Evolutionary conservation across 2,888 invertebrate genomes (phyloP).

Genomic region (Phengaris arion): DNA sequence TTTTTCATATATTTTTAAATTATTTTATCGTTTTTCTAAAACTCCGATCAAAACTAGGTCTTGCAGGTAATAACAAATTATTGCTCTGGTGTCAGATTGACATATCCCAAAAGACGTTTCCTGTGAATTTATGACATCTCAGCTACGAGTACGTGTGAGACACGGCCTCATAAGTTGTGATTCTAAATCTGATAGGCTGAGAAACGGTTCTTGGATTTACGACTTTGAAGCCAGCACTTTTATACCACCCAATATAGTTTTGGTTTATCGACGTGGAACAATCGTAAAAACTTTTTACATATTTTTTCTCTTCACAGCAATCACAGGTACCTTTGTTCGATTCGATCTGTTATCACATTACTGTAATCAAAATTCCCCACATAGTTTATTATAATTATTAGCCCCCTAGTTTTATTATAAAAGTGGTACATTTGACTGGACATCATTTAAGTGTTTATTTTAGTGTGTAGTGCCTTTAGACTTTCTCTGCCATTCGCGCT

Average conservation of each 20-base stretch:
- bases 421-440: too few relatives aligned
- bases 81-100: background rate
- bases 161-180: constrained; percentile 8
- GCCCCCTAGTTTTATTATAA: too few relatives aligned
- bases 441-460: too few relatives aligned
- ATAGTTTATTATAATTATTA: too few relatives aligned
- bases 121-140: background rate
- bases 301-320: constrained; percentile 15
- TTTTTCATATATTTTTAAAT: too few relatives aligned
- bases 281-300: constrained; percentile 23
- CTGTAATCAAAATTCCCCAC: too few relatives aligned
- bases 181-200: constrained; percentile 19
- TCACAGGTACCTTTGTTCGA: background rate
- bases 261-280: background rate
- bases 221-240: constrained; percentile 18
- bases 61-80: background rate
- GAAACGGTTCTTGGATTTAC: constrained; percentile 20
- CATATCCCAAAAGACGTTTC: background rate
- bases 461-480: too few relatives aligned
- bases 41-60: too few relatives aligned
- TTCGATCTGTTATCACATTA: background rate
- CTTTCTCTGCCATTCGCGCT: too few relatives aligned
- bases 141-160: constrained; percentile 3
- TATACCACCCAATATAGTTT: constrained; percentile 3
- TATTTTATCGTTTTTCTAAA: too few relatives aligned